Evolutionary conservation across 2,797 vertebrate species (phyloP), one percentile per base, ranked within the genome.

Genomic region (Phrynocephalus guinanensis): DNA sequence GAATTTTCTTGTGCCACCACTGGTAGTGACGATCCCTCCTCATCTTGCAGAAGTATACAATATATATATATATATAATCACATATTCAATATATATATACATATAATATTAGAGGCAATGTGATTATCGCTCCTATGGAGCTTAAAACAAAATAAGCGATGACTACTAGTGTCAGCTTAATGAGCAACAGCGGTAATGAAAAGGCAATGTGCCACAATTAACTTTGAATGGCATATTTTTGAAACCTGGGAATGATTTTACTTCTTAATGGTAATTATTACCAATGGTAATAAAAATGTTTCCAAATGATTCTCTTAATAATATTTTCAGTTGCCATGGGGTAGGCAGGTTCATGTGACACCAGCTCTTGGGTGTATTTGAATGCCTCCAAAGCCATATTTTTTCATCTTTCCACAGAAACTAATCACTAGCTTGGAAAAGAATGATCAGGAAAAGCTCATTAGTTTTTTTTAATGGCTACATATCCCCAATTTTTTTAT

Each of bases 191-290:
- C 28, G 30, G 89, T 73, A 87, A 10, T 82, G 38, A 50, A 67
- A 90, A 90, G 93, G 75, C 68, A 44, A 38, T 80, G 5, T 33
- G 38, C 3, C 38, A 22, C 85, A 83, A 84, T 91, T 81, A 1
- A 10, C 0, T 90, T 28, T 86, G 72, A 56, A 79, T 82, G 50
- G 16, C 89, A 1, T 73, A 75, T 60, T 26, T 75, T 87, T 80
- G 66, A 89, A 90, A 89, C 73, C 9, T 73, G 38, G 77, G 79
- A 86, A 3, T 15, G 77, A 63, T 72, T 1, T 11, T 9, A 1
- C 68, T 56, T 56, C 85, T 86, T 79, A 85, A 11, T 26, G 87
- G 0, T 75, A 73, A 48, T 28, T 88, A 4, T 79, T 91, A 20
- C 1, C 82, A 3, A 33, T 0, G 0, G 33, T 86, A 90, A 56